A percentile compares a stretch with the other conserved stretches of the same genome.
Conservation (phyloP, 2,113 vertebrate species). For the Vulpes vulpes region DNA sequence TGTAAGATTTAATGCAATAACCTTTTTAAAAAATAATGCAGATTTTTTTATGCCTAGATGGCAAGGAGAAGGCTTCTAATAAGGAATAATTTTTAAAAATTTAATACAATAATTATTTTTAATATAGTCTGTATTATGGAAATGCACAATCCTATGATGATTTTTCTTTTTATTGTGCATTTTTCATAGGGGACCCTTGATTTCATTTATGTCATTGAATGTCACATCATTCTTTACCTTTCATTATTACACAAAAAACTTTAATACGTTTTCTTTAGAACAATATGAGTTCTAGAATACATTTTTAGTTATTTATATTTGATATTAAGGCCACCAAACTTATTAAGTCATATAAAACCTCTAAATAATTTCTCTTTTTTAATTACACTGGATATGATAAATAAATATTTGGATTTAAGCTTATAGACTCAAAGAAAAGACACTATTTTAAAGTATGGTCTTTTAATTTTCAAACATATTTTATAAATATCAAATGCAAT, state of each 20-base stretch:
- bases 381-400: not conserved
- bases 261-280: slow-evolving; percentile 14
- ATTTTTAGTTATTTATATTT: slow-evolving; percentile 29
- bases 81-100: slow-evolving; percentile 6
- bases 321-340: not conserved
- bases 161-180: slow-evolving; percentile 33
- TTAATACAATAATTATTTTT: slow-evolving; percentile 6
- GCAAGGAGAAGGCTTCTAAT: not conserved
- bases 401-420: slow-evolving; percentile 2
- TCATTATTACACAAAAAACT: not conserved
- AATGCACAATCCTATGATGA: not conserved
- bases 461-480: slow-evolving; percentile 18
- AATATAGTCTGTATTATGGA: slow-evolving; percentile 20
- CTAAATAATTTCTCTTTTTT: slow-evolving; percentile 9
- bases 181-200: not conserved
- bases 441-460: not conserved
- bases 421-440: slow-evolving; percentile 21
- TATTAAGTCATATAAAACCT: slow-evolving; percentile 12
- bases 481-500: slow-evolving; percentile 8
- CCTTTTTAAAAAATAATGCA: not conserved
- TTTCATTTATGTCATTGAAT: not conserved
- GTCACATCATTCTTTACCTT: slow-evolving; percentile 44
- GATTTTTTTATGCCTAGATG: not conserved
- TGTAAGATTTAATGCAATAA: not conserved
- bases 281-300: not conserved